Evolutionary conservation across 2,888 invertebrate species (phyloP).

Genomic region (Eumacrocentrus americanus): DNA sequence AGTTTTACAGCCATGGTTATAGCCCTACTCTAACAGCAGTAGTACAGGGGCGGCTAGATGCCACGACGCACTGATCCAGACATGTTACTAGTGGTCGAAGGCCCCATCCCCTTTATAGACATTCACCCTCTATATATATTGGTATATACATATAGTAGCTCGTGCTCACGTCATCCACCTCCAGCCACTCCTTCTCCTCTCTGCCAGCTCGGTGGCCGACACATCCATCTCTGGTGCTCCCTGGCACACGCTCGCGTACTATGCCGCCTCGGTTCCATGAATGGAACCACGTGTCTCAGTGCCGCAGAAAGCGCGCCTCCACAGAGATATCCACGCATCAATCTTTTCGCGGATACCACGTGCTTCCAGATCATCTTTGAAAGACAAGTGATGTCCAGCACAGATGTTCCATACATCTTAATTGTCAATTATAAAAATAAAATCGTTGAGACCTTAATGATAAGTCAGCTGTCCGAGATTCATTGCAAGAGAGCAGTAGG

Average conservation of each 20-base stretch:
- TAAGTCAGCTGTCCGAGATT: conserved; percentile 8
- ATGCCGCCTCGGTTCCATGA: conserved; percentile 43
- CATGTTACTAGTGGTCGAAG: conserved; percentile 17
- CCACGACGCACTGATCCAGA: conserved; percentile 12
- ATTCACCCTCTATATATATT: conserved; percentile 6
- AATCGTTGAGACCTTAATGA: no score
- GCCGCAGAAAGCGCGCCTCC: not conserved
- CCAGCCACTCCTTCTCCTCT: conserved; percentile 6
- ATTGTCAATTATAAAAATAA: no score
- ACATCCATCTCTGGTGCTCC: conserved; percentile 33
- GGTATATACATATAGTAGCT: no score
- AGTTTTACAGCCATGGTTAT: conserved; percentile 41
- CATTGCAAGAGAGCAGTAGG: conserved; percentile 5
- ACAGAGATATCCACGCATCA: no score
- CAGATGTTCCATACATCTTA: no score
- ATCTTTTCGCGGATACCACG: not conserved
- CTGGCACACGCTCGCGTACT: conserved; percentile 21
- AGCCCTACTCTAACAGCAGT: not conserved
- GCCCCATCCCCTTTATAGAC: conserved; percentile 21
- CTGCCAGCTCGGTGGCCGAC: conserved; percentile 20
- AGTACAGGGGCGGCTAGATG: conserved; percentile 8
- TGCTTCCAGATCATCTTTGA: no score
- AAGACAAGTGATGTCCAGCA: no score
- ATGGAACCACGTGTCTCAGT: conserved; percentile 50
- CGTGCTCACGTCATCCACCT: conserved; percentile 13